These are phyloP conservation scores for Lethrus apterus DNA, from an alignment of 1,140 invertebrate species.

Conservation along the genomic window DNA sequence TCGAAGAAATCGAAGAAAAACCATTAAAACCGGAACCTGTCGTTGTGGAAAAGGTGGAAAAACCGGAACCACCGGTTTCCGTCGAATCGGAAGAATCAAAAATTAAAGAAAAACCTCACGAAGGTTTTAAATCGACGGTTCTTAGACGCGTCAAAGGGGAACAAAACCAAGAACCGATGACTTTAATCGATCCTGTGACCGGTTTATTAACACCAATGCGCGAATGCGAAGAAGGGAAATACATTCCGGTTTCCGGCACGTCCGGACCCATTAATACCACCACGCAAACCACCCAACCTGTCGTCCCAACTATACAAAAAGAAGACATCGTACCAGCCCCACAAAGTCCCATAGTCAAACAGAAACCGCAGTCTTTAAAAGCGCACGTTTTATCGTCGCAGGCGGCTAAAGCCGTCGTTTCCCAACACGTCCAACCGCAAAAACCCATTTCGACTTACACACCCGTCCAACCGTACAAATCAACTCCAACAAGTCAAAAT, in stretches of 20 bases:
- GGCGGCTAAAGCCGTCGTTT: constrained; percentile 33
- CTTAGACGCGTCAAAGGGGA: constrained; percentile 37
- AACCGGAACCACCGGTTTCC: constrained; percentile 20
- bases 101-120: constrained; percentile 30
- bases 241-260: constrained; percentile 51
- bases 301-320: constrained; percentile 10
- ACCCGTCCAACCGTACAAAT: constrained; percentile 3
- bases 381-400: constrained; percentile 46
- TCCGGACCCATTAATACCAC: too few relatives aligned
- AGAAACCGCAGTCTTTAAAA: constrained; percentile 46
- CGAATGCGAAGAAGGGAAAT: constrained; percentile 64
- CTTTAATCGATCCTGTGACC: constrained; percentile 68
- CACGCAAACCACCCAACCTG: constrained; percentile 21
- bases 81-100: constrained; percentile 19
- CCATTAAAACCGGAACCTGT: constrained; percentile 19
- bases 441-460: constrained; percentile 13
- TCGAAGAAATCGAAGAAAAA: constrained; percentile 54
- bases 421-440: constrained; percentile 22
- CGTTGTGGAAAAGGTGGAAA: constrained; percentile 24
- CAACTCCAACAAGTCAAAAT: constrained; percentile 26
- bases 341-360: constrained; percentile 14
- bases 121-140: constrained; percentile 35
- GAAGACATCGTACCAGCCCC: constrained; percentile 11
- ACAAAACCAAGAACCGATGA: constrained; percentile 47
- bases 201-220: constrained; percentile 64